Evolutionary conservation across 1,140 invertebrate genomes (phyloP), one percentile per base, ranked within the genome.

Genomic region (Psix sp.): DNA sequence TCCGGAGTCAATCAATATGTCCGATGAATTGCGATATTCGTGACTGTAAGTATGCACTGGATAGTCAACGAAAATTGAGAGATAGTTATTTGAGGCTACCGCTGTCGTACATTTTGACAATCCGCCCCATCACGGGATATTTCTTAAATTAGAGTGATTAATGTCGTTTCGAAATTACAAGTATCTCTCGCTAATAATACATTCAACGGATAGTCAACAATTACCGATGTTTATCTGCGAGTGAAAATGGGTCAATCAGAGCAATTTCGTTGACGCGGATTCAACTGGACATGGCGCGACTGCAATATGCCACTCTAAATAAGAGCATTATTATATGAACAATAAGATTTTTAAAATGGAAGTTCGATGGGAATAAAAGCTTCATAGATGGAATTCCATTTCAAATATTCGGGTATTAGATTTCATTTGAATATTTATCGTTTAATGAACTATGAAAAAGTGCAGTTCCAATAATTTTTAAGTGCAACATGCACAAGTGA

Each of bases 71-170:
- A 10, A 35, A 60, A 54, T 71, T 29, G 21, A 54, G 42, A 62
- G 49, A 54, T 35, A 17, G 40, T 42, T 62, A 70, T 70, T 56
- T 13, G 18, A 33, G 26, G 13, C 13, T 29, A 20, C 36, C 33
- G 33, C 9, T 38, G n/a, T n/a, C n/a, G 48, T 43, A 46, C 60
- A 59, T 59, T 59, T 59, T 45, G 62, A 33, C 14, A 36, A n/a
- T 38, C 42, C 33, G 39, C 26, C 26, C n/a, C 26, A 21, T 24
- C 20, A 7, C 9, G n/a, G 33, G 11, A 10, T 46, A 49, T 33
- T 36, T 33, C 29, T 17, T 20, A 57, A 70, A 70, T 70, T 52
- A 70, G 18, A 60, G 48, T 70, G 56, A 60, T 60, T 60, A 60
- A 60, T 40, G 24, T 21, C 6, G 11, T 26, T 36, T 48, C 43